Evolutionary conservation across 2,888 invertebrate genomes (phyloP).

Genomic region (Agrochola lychnidis): DNA sequence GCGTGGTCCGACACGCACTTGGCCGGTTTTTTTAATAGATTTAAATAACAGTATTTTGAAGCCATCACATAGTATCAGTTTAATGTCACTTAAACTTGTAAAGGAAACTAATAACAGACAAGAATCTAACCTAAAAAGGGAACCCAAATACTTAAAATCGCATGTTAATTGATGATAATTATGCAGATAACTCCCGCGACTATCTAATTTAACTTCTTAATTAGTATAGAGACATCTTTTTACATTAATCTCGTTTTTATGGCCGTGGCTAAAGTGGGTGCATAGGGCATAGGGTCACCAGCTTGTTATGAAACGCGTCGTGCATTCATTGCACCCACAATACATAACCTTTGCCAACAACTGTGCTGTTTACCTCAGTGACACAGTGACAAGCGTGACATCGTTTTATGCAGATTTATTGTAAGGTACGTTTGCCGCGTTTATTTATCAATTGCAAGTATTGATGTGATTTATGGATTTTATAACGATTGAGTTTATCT

Average conservation of each 20-base stretch:
- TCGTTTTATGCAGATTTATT: conserved; percentile 67
- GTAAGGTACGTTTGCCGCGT: conserved; percentile 1
- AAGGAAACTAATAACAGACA: conserved; percentile 3
- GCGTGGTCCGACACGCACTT: too few species aligned
- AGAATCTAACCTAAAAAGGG: conserved; percentile 11
- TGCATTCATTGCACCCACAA: conserved; percentile 84
- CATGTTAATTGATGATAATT: conserved; percentile 27
- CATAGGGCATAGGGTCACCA: conserved; percentile 79
- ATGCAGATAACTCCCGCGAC: conserved; percentile 23
- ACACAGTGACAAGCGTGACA: conserved; percentile 79
- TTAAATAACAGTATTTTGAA: neutral
- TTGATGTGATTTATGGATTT: conserved; percentile 26
- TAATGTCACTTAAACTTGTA: neutral
- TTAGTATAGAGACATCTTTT: conserved; percentile 54
- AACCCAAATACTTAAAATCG: conserved; percentile 6
- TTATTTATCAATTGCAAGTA: conserved; percentile 53
- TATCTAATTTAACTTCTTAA: conserved; percentile 44
- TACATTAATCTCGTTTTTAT: conserved; percentile 67
- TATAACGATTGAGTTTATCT: neutral
- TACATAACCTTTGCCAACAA: conserved; percentile 83
- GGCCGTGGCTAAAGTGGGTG: conserved; percentile 73
- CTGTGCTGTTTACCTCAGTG: conserved; percentile 79
- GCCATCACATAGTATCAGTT: neutral
- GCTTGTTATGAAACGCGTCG: conserved; percentile 77
- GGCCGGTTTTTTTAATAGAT: neutral